Base-by-base conservation (phyloP, 2,888 invertebrate species). In the Tanaodytes sp. region DNA sequence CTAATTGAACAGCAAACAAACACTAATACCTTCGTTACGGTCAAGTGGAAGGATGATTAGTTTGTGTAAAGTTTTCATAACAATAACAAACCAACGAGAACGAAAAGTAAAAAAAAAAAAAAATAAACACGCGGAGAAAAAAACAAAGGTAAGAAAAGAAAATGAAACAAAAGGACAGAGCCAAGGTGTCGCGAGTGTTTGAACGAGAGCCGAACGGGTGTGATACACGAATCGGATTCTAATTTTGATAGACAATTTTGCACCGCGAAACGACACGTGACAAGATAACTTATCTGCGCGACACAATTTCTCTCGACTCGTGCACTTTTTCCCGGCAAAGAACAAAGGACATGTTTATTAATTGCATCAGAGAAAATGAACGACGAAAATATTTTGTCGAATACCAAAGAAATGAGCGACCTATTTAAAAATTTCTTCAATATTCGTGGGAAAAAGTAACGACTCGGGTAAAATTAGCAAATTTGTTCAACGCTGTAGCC, bases 51-150 rank as follows among this genome's bases (percentile, higher is more conserved):
- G 59, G 49, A 59, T 42, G 23, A 59, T 40, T 39, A 27, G 36
- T 58, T 58, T 58, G 48, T 48, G 20, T 48, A 58, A 43, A 45
- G n/a, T n/a, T n/a, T n/a, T n/a, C n/a, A n/a, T n/a, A n/a, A n/a
- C 36, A 15, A 16, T 23, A 45, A 8, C 8, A 23, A 23, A 23
- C 4, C 23, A 23, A 8, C 23, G 23, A 23, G 8, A 23, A 23
- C 23, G 4, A 23, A 23, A 23, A 5, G 23, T 23, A 23, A 23
- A 5, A 23, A 5, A 23, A 23, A 5, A 5, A 5, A 11, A n/a
- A n/a, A 33, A 39, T 39, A 12, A 58, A 39, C 15, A 11, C 15
- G 46, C 23, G 43, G 39, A 12, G 12, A 43, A 23, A 16, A 19
- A 33, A 2, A n/a, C 31, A 23, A 42, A 19, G 27, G 11, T 43